Base-by-base conservation (phyloP, 2,888 invertebrate genomes). In the Lasioglossum villosulum region DNA sequence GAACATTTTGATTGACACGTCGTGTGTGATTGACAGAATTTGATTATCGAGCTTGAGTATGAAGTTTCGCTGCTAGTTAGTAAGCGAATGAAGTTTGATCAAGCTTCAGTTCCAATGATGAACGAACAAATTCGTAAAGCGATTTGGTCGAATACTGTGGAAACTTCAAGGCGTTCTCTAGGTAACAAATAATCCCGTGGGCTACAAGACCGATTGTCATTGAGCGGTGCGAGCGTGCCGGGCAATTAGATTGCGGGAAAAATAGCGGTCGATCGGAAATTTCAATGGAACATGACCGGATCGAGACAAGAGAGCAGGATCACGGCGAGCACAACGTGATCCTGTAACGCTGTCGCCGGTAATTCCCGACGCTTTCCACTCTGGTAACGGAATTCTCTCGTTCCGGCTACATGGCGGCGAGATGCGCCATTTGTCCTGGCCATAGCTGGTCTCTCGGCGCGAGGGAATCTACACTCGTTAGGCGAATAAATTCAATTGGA, bases 401-500 rank as follows among this genome's bases (percentile, higher is more conserved):
- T 76, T 75, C 73, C 79, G 34, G 74, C 37, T 75, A 76, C 83
- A 79, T 82, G 66, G 52, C 78, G 63, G 75, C 79, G 80, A 75
- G 88, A 80, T 76, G 79, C 89, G 83, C 88, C 92, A 89, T 92
- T 92, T 90, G 92, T 90, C 91, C 88, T 68, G 83, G 86, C 88
- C 91, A 89, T 92, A 90, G 83, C 79, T 27, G 59, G 59, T 23
- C 52, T 52, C 59, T 59, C 83, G 88, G 88, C 86, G 72, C 86
- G 74, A 77, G 80, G 75, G 80, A 84, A 80, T 87, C 86, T 84
- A 86, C 86, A 90, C 92, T 92, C 92, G 92, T 91, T 91, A 90
- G 84, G 80, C 86, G 91, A 90, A 92, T 92, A 92, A 92, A 93
- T 93, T 92, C 92, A 92, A 93, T 93, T 90, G 93, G 89, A 91